Evolutionary conservation across 2,888 invertebrate species (phyloP).

Genomic region (Chloroclystis v-ata): DNA sequence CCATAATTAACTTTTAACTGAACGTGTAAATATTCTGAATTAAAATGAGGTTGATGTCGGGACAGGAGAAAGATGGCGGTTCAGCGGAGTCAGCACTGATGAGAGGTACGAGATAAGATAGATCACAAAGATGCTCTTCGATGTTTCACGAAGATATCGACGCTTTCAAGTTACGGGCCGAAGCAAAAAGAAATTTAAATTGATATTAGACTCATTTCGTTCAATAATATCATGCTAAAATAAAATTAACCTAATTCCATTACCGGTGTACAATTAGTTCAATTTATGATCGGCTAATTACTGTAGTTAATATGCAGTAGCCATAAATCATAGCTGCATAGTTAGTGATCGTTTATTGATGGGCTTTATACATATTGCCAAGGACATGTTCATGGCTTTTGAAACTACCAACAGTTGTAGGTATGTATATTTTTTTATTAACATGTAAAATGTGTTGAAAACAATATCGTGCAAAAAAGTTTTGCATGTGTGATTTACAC

Average conservation of each 20-base stretch:
- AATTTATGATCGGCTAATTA: background rate
- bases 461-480: too few species aligned
- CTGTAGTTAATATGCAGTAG: conserved; percentile 1
- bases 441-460: too few species aligned
- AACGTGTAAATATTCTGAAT: background rate
- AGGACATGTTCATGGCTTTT: background rate
- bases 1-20: background rate
- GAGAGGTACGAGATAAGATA: conserved; percentile 42
- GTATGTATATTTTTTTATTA: too few species aligned
- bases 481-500: too few species aligned
- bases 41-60: conserved; percentile 59
- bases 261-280: background rate
- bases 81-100: conserved; percentile 52
- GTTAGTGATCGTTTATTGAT: conserved; percentile 7
- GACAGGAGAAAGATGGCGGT: conserved; percentile 67
- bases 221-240: too few species aligned
- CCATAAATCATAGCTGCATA: conserved; percentile 3
- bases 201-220: too few species aligned
- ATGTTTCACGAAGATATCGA: too few species aligned
- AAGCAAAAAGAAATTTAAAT: too few species aligned
- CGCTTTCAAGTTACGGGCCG: too few species aligned
- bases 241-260: too few species aligned
- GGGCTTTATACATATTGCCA: conserved; percentile 4
- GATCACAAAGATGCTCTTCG: too few species aligned
- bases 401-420: too few species aligned